Base-by-base conservation (phyloP, 2,113 vertebrate species). In the Gymnarchus niloticus region DNA sequence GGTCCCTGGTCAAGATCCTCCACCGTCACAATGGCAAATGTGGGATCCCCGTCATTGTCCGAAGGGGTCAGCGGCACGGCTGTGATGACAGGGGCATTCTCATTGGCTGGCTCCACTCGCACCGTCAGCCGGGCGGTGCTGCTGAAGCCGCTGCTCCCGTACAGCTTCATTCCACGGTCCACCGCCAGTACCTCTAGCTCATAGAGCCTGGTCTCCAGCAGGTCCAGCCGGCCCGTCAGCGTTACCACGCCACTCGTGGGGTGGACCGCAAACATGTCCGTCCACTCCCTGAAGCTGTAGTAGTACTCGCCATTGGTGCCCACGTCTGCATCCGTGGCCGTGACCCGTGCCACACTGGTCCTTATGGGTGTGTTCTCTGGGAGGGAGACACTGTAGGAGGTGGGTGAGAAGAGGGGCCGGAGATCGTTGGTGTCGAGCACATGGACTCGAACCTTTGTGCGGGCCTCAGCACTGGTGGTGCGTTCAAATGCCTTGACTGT, bases 301-400 rank as follows among this genome's bases (percentile, higher is more conserved):
- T 99, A 99, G 92, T 99, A 99, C 46, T 99, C 97, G 86, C 98
- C 98, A 21, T 99, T 99, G 33, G 98, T 99, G 91, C 98, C 98
- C 65, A 99, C 97, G 84, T 99, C 98, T 1, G 98, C 98, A 83
- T 99, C 98, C 0, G 98, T 99, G 6, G 98, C 98, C 1, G 94
- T 98, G 88, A 99, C 97, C 88, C 94, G 97, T 0, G 96, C 96
- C 0, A 99, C 94, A 25, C 98, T 99, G 69, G 95, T 95, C 91
- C 98, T 96, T 89, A 98, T 89, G 85, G 95, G 95, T 49, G 96
- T 97, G 93, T 98, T 98, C 92, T 99, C 98, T 0, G 95, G 96
- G 90, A 99, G 91, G 83, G 97, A 97, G 86, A 98, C 94, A 51
- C 97, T 99, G 86, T 99, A 99, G 2, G 97, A 97, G 0, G 98